Conservation (phyloP, 2,797 vertebrate genomes). For the Pampus argenteus region DNA sequence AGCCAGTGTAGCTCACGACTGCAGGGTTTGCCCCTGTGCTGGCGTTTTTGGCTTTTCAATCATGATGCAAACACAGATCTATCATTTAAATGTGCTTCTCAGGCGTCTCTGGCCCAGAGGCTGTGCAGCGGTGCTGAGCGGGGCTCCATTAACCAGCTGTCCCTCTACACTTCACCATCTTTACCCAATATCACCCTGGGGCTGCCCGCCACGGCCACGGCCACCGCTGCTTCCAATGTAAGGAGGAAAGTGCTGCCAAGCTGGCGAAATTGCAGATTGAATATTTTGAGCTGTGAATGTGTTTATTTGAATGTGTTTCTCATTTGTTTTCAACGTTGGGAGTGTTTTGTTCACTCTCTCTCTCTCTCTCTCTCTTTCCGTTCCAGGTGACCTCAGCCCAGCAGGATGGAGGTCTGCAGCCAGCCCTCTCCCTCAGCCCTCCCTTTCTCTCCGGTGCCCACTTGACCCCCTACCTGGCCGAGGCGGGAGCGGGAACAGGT, state of each 20-base stretch:
- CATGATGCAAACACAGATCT: slow-evolving; percentile 41
- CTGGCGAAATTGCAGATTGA: not conserved
- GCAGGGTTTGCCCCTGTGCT: slow-evolving; percentile 11
- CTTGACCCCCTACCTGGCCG: slow-evolving; percentile 91
- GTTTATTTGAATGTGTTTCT: slow-evolving; percentile 7
- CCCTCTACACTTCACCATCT: slow-evolving; percentile 96
- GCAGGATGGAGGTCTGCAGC: slow-evolving; percentile 90
- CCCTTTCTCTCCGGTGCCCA: slow-evolving; percentile 92
- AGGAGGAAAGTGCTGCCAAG: slow-evolving; percentile 27
- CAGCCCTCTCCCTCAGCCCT: slow-evolving; percentile 90
- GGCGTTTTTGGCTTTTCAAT: not conserved
- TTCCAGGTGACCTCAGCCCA: slow-evolving; percentile 90
- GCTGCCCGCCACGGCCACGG: slow-evolving; percentile 88
- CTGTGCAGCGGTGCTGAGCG: slow-evolving; percentile 88
- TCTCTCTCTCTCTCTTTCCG: no score
- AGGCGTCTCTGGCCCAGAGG: slow-evolving; percentile 89
- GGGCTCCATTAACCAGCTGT: slow-evolving; percentile 91
- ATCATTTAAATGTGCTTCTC: slow-evolving; percentile 64
- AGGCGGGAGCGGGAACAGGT: slow-evolving; percentile 83
- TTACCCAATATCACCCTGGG: slow-evolving; percentile 98
- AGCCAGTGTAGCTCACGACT: slow-evolving; percentile 4
- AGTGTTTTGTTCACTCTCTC: not conserved
- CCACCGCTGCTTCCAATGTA: slow-evolving; percentile 89
- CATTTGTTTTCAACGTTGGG: no score
- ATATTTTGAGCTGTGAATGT: slow-evolving; percentile 5